Evolutionary conservation across 2,113 vertebrate species (phyloP).

Genomic region (Cyrtonyx montezumae): DNA sequence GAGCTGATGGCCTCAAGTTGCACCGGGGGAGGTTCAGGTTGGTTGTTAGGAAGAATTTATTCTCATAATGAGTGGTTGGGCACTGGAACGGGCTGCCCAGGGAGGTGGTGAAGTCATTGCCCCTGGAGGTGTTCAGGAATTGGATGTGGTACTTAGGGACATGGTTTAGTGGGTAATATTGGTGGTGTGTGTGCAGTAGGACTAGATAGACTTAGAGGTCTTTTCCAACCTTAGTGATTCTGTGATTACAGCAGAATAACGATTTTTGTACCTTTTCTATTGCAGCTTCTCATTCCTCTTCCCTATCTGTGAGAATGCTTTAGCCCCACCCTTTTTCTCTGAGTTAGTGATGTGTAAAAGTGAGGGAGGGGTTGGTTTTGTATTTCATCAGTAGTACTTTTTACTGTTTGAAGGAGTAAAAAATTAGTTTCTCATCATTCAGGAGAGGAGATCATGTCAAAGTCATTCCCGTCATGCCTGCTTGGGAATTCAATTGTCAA

Average conservation of each 20-base stretch:
- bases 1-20: too few species aligned
- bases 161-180: too few species aligned
- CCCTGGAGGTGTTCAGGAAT: too few species aligned
- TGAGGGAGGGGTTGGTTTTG: neutral
- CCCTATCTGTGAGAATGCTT: accelerated
- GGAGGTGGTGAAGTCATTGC: too few species aligned
- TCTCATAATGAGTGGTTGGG: too few species aligned
- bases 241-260: neutral
- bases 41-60: too few species aligned
- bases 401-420: neutral
- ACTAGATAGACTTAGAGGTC: too few species aligned
- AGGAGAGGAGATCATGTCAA: neutral
- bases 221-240: too few species aligned
- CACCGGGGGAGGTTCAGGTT: too few species aligned
- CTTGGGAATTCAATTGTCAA: neutral
- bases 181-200: too few species aligned
- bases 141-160: too few species aligned
- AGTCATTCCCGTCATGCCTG: neutral
- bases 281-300: neutral
- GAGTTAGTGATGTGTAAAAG: neutral
- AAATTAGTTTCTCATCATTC: neutral
- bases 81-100: too few species aligned
- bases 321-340: neutral
- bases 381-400: neutral
- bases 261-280: neutral